A percentile compares a stretch with the other conserved stretches of the same genome.
Conservation (phyloP, 2,797 vertebrate species). For the Salmo trutta region DNA sequence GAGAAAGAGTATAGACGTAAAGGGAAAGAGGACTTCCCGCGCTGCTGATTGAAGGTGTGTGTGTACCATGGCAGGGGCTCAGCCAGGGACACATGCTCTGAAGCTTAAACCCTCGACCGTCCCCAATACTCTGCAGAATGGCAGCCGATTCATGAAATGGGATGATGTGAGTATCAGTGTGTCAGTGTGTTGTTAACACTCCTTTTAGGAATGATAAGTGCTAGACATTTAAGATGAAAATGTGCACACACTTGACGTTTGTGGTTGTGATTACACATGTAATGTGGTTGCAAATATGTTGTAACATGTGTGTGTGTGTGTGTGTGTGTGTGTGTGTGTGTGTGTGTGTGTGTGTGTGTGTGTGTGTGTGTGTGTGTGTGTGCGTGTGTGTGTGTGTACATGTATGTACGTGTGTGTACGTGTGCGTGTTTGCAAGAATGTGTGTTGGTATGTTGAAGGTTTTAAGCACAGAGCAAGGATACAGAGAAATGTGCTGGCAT, state of each 20-base stretch:
- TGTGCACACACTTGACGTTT: not conserved
- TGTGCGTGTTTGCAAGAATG: conserved; percentile 4
- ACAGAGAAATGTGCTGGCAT: conserved; percentile 67
- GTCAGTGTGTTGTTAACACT: not conserved
- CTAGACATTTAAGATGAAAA: not conserved
- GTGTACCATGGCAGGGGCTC: conserved; percentile 89
- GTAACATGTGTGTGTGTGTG: conserved; percentile 3
- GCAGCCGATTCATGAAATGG: conserved; percentile 97
- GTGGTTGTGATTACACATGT: conserved; percentile 35
- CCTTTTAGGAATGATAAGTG: not conserved
- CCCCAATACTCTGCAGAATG: conserved; percentile 88
- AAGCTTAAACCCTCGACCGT: conserved; percentile 93
- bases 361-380: conserved; percentile 17
- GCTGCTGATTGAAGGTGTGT: conserved; percentile 36
- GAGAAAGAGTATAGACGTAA: conserved; percentile 44
- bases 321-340: not conserved
- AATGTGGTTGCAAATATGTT: conserved; percentile 24
- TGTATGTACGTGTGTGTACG: conserved; percentile 7
- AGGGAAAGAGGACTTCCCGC: conserved; percentile 42
- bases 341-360: conserved; percentile 2
- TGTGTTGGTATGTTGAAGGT: conserved; percentile 59
- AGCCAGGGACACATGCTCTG: conserved; percentile 95
- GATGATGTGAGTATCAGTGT: conserved; percentile 87
- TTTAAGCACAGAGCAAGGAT: conserved; percentile 59
- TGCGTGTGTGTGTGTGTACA: conserved; percentile 3